Evolutionary conservation across 2,888 invertebrate genomes (phyloP).

Genomic region (Drosophila subquinaria): DNA sequence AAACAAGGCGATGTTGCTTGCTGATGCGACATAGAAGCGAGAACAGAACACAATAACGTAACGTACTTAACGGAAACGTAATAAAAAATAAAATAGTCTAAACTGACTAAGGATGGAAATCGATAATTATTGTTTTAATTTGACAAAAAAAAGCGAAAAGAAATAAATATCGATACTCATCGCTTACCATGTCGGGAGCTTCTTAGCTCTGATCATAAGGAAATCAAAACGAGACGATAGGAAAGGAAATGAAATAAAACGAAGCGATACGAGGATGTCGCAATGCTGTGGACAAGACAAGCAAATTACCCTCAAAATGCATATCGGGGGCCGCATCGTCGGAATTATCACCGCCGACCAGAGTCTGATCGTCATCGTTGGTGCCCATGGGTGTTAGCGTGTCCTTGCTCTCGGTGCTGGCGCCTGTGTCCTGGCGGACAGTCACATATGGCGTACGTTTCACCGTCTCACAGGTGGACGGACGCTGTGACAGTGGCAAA

Average conservation of each 20-base stretch:
- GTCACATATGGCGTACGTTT: constrained; percentile 85
- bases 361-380: constrained; percentile 84
- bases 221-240: constrained; percentile 14
- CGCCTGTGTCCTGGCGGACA: constrained; percentile 85
- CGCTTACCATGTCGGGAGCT: not conserved
- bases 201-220: not conserved
- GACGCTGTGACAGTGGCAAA: constrained; percentile 82
- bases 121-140: too few species aligned
- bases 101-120: not conserved
- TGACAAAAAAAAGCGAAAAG: too few species aligned
- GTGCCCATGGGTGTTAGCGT: constrained; percentile 85
- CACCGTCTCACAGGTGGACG: constrained; percentile 83
- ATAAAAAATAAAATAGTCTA: constrained; percentile 16
- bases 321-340: constrained; percentile 84
- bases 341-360: constrained; percentile 83
- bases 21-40: constrained; percentile 27
- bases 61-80: constrained; percentile 1
- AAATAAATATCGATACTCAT: too few species aligned
- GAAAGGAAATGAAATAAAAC: constrained; percentile 1
- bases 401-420: constrained; percentile 86
- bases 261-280: constrained; percentile 19
- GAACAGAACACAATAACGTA: constrained; percentile 23
- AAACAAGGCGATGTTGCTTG: constrained; percentile 22
- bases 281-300: constrained; percentile 13
- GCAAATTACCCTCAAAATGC: constrained; percentile 83